A percentile compares a stretch with the other conserved stretches of the same genome.
Evolutionary conservation across 2,113 vertebrate genomes (phyloP).

Genomic region (Albula goreensis): DNA sequence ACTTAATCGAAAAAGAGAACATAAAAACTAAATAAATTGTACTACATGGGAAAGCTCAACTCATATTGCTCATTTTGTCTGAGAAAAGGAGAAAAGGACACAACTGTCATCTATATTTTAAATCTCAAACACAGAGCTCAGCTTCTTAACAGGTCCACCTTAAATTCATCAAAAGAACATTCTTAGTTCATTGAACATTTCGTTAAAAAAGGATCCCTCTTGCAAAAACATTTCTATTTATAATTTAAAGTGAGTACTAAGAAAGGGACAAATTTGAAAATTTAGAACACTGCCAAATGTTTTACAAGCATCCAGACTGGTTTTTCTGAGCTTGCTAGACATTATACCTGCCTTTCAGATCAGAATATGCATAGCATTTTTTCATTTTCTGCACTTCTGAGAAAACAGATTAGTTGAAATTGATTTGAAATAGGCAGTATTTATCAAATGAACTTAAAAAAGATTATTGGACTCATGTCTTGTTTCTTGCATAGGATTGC

Average conservation of each 20-base stretch:
- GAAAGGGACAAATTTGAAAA: conserved; percentile 36
- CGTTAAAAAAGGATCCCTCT: conserved; percentile 27
- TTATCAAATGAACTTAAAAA: neutral
- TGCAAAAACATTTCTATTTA: conserved; percentile 8
- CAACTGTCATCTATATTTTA: neutral
- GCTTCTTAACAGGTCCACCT: neutral
- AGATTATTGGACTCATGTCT: neutral
- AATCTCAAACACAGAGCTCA: neutral
- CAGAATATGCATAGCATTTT: conserved; percentile 28
- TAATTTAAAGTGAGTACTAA: conserved; percentile 30
- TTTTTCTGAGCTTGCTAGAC: conserved; percentile 38
- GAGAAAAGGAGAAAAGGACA: neutral
- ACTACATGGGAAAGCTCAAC: conserved; percentile 70
- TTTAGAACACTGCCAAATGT: conserved; percentile 38
- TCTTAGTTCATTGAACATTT: conserved; percentile 18
- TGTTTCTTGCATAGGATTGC: conserved; percentile 27
- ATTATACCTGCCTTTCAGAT: conserved; percentile 27
- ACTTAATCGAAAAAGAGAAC: conserved; percentile 70
- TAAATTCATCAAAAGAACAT: neutral
- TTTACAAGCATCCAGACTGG: conserved; percentile 40
- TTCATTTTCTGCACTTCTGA: neutral
- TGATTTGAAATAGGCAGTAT: conserved; percentile 32
- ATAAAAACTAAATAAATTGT: conserved; percentile 66
- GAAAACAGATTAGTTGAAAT: conserved; percentile 23
- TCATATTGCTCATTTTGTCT: conserved; percentile 13